Conservation (phyloP, 2,113 vertebrate genomes). For the Macquaria ambigua region DNA sequence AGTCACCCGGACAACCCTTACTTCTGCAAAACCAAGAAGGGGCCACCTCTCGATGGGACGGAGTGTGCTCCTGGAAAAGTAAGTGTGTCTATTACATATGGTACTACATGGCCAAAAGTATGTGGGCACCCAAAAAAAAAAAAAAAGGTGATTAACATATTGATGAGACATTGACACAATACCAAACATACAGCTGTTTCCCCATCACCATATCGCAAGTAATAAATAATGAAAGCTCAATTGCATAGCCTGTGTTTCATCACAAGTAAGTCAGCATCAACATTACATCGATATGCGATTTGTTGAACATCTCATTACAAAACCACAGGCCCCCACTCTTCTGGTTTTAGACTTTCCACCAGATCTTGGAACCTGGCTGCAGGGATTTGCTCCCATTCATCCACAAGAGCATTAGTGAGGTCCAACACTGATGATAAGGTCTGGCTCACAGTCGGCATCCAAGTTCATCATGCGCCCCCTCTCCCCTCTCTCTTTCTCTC, state of each 20-base stretch:
- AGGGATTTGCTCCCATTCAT: background rate
- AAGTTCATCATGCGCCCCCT: background rate
- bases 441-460: background rate
- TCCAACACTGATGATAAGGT: background rate
- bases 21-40: slow-evolving; percentile 99
- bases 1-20: slow-evolving; percentile 98
- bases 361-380: background rate
- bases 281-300: background rate
- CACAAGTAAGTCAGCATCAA: background rate
- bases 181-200: background rate
- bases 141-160: background rate
- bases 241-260: background rate
- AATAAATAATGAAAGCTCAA: background rate
- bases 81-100: slow-evolving; percentile 21
- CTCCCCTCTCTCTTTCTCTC: too few relatives aligned
- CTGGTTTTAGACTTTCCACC: background rate
- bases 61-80: slow-evolving; percentile 96
- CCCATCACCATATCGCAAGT: background rate
- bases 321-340: background rate
- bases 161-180: background rate
- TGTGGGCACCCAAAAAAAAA: background rate
- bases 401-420: too few relatives aligned
- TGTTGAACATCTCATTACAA: background rate
- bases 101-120: background rate
- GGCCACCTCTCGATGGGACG: slow-evolving; percentile 95